Evolutionary conservation across 2,797 vertebrate genomes (phyloP).

Genomic region (Tangara arthus): DNA sequence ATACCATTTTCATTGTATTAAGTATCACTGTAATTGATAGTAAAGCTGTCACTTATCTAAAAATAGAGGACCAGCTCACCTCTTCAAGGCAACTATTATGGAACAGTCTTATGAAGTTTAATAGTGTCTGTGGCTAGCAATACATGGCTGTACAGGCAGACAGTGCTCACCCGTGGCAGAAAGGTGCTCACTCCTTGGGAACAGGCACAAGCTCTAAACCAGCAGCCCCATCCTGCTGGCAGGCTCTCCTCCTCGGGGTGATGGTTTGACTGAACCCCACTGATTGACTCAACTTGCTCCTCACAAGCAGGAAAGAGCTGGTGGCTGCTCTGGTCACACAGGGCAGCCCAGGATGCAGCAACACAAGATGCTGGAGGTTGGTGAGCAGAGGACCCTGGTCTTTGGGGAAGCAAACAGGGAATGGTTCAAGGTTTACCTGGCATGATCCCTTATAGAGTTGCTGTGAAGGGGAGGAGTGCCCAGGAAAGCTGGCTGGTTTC

Average conservation of each 20-base stretch:
- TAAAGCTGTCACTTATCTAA: neutral
- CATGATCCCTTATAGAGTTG: neutral
- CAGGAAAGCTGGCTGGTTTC: neutral
- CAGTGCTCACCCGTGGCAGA: accelerated
- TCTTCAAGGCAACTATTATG: neutral
- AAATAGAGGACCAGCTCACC: neutral
- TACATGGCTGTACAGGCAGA: accelerated
- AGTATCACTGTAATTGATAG: neutral
- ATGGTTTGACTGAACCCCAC: neutral
- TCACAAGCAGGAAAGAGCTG: neutral
- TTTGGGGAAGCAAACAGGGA: neutral
- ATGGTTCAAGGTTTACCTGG: neutral
- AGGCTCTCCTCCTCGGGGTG: accelerated
- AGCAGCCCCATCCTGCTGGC: neutral
- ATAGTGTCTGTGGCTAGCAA: neutral
- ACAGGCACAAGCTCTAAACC: neutral
- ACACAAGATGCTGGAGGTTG: neutral
- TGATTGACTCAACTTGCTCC: neutral
- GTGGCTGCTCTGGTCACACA: neutral
- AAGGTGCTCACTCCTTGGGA: accelerated
- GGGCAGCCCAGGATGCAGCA: neutral
- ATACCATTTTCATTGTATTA: neutral
- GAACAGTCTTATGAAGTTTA: neutral
- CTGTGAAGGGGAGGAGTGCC: neutral
- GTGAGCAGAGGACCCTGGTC: neutral